Evolutionary conservation across 2,113 vertebrate genomes (phyloP).

Genomic region (Pelecanus crispus): DNA sequence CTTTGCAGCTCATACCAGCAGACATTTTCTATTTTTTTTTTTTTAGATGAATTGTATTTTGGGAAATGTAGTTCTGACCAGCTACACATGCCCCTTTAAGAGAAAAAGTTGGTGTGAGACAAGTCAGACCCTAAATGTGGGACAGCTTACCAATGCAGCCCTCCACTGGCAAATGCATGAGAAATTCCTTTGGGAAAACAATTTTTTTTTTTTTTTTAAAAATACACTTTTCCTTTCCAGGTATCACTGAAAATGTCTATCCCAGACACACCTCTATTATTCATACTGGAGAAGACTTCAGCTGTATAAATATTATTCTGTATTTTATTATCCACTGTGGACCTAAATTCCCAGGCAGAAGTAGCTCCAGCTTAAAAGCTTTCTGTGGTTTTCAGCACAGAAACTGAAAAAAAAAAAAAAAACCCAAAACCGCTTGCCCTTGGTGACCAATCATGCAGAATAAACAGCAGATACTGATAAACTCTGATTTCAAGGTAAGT

Average conservation of each 20-base stretch:
- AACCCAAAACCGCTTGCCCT: neutral
- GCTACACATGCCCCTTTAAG: neutral
- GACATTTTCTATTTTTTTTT: neutral
- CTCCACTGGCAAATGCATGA: neutral
- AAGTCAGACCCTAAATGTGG: neutral
- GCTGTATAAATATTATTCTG: neutral
- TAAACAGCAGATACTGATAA: conserved; percentile 14
- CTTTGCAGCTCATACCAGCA: neutral
- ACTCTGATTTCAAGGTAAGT: neutral
- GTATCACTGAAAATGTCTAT: neutral
- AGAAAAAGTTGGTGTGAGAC: neutral
- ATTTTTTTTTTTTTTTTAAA: neutral
- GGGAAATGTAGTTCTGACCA: neutral
- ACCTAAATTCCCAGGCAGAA: neutral
- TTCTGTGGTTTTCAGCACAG: conserved; percentile 17
- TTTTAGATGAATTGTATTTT: neutral
- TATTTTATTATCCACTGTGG: neutral
- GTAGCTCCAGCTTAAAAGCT: neutral
- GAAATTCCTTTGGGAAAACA: neutral
- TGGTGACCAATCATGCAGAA: neutral
- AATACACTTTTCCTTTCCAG: neutral
- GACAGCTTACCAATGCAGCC: neutral
- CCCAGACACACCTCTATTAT: neutral
- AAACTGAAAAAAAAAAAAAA: neutral
- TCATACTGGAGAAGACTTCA: neutral